Conservation (phyloP, 2,888 invertebrate genomes). For the Sesia bembeciformis region DNA sequence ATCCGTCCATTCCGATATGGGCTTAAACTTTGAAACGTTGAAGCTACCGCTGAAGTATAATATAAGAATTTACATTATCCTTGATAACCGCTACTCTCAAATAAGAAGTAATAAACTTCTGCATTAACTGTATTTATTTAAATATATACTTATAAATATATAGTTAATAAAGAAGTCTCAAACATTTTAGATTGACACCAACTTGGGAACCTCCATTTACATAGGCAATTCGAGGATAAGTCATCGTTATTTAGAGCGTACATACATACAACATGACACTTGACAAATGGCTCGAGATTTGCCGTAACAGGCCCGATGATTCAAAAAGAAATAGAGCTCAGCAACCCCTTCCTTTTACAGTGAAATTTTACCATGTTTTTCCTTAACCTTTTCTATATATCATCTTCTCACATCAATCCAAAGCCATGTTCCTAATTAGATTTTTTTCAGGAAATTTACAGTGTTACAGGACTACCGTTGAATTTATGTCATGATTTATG, state of each 20-base stretch:
- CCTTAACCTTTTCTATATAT: background rate
- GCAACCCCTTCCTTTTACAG: constrained; percentile 10
- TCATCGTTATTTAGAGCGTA: constrained; percentile 2
- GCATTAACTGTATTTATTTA: too few species aligned
- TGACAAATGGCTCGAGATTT: constrained; percentile 33
- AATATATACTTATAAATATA: too few species aligned
- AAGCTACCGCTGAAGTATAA: too few species aligned
- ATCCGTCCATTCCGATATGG: too few species aligned
- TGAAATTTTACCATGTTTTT: constrained; percentile 5
- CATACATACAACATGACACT: constrained; percentile 15
- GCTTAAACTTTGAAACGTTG: too few species aligned
- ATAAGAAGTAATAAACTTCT: too few species aligned
- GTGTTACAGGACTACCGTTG: too few species aligned
- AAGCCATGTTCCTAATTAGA: background rate
- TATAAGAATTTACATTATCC: too few species aligned
- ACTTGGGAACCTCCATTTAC: background rate
- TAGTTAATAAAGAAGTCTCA: too few species aligned
- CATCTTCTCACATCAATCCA: background rate
- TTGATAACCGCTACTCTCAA: too few species aligned
- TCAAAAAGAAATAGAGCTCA: constrained; percentile 25
- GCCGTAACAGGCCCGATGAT: constrained; percentile 26
- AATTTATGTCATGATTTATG: too few species aligned
- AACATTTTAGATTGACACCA: too few species aligned
- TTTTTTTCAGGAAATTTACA: background rate
- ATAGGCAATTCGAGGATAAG: constrained; percentile 1